Evolutionary conservation across 2,797 vertebrate genomes (phyloP).

Genomic region (Lophius americanus): DNA sequence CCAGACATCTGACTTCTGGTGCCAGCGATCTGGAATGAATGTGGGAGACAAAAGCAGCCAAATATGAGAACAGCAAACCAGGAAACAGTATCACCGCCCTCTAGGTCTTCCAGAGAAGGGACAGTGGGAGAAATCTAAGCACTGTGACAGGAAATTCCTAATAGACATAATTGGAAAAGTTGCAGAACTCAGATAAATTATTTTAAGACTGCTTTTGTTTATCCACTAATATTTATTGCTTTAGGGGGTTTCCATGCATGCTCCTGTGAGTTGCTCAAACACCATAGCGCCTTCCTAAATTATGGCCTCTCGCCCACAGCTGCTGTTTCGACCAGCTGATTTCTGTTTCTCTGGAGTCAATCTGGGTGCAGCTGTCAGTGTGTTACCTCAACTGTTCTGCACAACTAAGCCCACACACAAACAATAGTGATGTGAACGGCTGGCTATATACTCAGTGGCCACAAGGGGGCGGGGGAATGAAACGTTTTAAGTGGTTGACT

Average conservation of each 20-base stretch:
- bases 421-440: too few species aligned
- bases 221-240: neutral
- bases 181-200: neutral
- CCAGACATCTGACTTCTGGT: constrained; percentile 37
- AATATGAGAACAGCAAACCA: constrained; percentile 63
- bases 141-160: too few species aligned
- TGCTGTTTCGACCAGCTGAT: constrained; percentile 62
- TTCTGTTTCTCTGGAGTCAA: constrained; percentile 30
- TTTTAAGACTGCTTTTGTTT: too few species aligned
- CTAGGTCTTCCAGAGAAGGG: constrained; percentile 24
- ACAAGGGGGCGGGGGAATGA: too few species aligned
- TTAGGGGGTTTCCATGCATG: neutral
- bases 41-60: constrained; percentile 39
- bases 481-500: too few species aligned
- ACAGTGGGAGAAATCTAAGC: constrained; percentile 5
- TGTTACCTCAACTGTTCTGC: constrained; percentile 60
- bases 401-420: constrained; percentile 58
- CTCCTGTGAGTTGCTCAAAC: neutral
- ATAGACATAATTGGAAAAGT: constrained; percentile 24
- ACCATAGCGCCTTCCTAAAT: neutral
- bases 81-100: constrained; percentile 55
- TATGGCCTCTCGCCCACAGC: constrained; percentile 38
- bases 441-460: too few species aligned
- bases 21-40: constrained; percentile 57
- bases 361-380: constrained; percentile 68